Base-by-base conservation (phyloP, 2,888 invertebrate genomes). In the Branchellion lobata region DNA sequence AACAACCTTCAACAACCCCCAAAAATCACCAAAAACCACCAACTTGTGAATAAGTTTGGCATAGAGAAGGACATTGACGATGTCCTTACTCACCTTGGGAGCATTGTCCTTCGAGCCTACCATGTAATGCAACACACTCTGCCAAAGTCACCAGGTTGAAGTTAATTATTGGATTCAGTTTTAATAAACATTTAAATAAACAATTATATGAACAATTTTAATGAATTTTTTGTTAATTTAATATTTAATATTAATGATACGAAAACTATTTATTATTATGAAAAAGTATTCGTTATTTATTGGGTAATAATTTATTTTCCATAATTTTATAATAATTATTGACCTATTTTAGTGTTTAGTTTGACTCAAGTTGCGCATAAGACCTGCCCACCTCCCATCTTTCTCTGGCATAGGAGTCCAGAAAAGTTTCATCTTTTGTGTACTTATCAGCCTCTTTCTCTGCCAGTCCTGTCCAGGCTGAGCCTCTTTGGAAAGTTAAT, bases 101-200 rank as follows among this genome's bases (percentile, higher is more conserved):
- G 85, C 84, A 51, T 93, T 93, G 81, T 88, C 94, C 79, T 92
- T 92, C 92, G 93, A 81, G 91, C 93, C 93, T 92, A 90, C 89
- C 94, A 97, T 95, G 87, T 95, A 97, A 88, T 97, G 96, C 29
- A 97, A 90, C 24, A 97, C 94, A 86, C 96, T 96, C 88, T 88
- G 84, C n/a, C 84, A 31, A 77, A 8, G n/a, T 57, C n/a, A n/a
- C n/a, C n/a, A n/a, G n/a, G n/a, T n/a, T n/a, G 53, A 34, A 36
- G 72, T 14, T 14, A 53, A n/a, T 34, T 21, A 36, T 18, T 14
- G 29, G 74, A n/a, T 51, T 51, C 24, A 78, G 21, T 71, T 8
- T 14, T 11, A 71, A 77, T 18, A 71, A 71, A 24, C 5, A 76
- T 33, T n/a, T n/a, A n/a, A n/a, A n/a, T n/a, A n/a, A n/a, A n/a